Base-by-base conservation (phyloP, 2,797 vertebrate species). In the Gadopsis marmoratus region DNA sequence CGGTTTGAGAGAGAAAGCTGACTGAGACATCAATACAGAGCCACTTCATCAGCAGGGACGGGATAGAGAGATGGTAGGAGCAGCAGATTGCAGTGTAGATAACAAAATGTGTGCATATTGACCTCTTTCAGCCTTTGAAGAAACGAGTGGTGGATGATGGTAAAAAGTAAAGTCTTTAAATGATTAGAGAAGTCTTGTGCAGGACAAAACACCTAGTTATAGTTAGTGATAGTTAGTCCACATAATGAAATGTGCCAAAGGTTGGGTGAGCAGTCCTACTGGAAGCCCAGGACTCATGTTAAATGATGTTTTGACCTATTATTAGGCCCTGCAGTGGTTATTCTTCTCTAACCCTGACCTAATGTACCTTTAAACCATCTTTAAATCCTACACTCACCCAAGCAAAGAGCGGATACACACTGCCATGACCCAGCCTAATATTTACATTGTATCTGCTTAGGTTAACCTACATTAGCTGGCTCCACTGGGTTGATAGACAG, bases 61-160 rank as follows among this genome's bases (percentile, higher is more conserved):
- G 23, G 69, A 64, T 37, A 19, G n/a, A 50, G 58, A n/a, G 54
- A 29, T 35, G 53, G 51, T 3, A 23, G 37, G 47, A 71, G 71
- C 43, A 71, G 80, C 83, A 81, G 71, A 68, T 68, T 69, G 71
- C 58, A 16, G 71, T 54, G 39, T 54, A 41, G 37, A 64, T 65
- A 63, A 59, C 33, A 75, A 80, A 43, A 62, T 74, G 21, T 45
- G 7, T 69, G 67, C 55, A 67, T 74, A 47, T 64, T 23, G 59
- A 67, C 66, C 77, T 74, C 50, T 56, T 64, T 75, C 48, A 80
- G 73, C 53, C 31, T 76, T 62, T 31, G 54, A 72, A 69, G 62
- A 76, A 63, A 51, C 13, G 5, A 50, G 54, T 54, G 21, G 29
- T 26, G n/a, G 62, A 7, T 47, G 61, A 59, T 19, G 33, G 26